Percentiles rank a stretch among this genome's conserved stretches.
phyloP scores from a whole-genome alignment of 1,140 invertebrate species.

The Hyphantria cunea region DNA sequence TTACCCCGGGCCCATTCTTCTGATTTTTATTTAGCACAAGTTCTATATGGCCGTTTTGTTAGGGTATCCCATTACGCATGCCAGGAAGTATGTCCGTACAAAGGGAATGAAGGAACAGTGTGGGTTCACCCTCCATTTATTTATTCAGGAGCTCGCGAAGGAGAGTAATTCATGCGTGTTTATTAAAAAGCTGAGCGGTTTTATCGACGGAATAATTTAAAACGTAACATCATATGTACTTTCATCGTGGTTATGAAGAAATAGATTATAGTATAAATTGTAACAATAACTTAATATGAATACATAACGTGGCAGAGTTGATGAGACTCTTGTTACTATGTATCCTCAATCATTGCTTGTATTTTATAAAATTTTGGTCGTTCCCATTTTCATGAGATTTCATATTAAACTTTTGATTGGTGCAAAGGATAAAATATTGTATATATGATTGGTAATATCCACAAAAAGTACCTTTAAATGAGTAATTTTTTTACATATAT shows the following conservation, averaged over 20 bases:
- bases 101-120: constrained; percentile 65
- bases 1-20: constrained; percentile 50
- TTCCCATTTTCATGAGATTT: too few species aligned
- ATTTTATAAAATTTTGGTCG: too few species aligned
- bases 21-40: constrained; percentile 72
- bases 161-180: constrained; percentile 72
- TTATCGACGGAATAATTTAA: constrained; percentile 49
- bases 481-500: too few species aligned
- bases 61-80: constrained; percentile 73
- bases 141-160: constrained; percentile 63
- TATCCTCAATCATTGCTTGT: too few species aligned
- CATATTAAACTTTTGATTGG: too few species aligned
- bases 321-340: too few species aligned
- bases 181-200: constrained; percentile 65
- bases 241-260: constrained; percentile 6
- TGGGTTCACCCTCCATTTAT: constrained; percentile 66
- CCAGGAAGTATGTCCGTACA: constrained; percentile 66
- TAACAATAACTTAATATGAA: too few species aligned
- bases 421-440: too few species aligned
- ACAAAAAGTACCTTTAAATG: too few species aligned
- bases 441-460: too few species aligned
- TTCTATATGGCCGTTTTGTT: constrained; percentile 56
- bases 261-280: neutral
- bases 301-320: too few species aligned
- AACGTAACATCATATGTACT: constrained; percentile 16